These are phyloP conservation scores for Apostichopus japonicus DNA, from an alignment of 35 echinoderm and acorn worm species.

Conservation along the genomic window DNA sequence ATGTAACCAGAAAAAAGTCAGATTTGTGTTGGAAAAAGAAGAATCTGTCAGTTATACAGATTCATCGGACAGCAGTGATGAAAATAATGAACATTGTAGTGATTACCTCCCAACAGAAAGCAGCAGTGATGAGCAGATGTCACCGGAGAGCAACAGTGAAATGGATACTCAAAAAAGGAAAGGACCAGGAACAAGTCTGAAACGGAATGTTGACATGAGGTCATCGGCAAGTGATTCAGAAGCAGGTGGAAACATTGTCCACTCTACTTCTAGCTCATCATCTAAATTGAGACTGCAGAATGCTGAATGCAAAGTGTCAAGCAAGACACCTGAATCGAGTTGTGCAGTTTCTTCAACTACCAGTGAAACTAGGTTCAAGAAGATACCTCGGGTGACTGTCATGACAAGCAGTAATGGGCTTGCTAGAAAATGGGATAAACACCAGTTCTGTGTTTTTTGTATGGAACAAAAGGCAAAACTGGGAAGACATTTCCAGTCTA, in stretches of 20 bases:
- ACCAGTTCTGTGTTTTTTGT: slow-evolving; percentile 70
- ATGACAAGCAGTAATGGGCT: neutral
- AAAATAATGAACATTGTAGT: neutral
- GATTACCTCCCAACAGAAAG: neutral
- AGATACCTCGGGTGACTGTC: neutral
- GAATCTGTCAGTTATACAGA: too few species aligned
- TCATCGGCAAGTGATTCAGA: neutral
- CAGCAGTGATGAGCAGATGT: neutral
- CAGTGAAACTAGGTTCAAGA: neutral
- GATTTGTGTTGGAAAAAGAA: too few species aligned
- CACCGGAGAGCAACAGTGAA: neutral
- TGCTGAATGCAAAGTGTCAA: neutral
- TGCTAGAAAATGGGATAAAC: slow-evolving; percentile 77
- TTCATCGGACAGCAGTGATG: neutral
- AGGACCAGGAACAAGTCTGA: neutral
- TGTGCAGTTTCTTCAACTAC: neutral
- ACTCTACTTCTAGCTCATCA: neutral
- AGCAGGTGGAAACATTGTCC: neutral
- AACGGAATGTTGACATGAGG: neutral
- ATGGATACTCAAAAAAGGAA: neutral
- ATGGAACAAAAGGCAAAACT: slow-evolving; percentile 55
- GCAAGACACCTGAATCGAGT: neutral
- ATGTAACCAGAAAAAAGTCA: too few species aligned
- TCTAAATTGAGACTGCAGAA: neutral
- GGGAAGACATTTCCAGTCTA: slow-evolving; percentile 49